Evolutionary conservation across 2,113 vertebrate species (phyloP).

Genomic region (Cynopterus brachyotis): DNA sequence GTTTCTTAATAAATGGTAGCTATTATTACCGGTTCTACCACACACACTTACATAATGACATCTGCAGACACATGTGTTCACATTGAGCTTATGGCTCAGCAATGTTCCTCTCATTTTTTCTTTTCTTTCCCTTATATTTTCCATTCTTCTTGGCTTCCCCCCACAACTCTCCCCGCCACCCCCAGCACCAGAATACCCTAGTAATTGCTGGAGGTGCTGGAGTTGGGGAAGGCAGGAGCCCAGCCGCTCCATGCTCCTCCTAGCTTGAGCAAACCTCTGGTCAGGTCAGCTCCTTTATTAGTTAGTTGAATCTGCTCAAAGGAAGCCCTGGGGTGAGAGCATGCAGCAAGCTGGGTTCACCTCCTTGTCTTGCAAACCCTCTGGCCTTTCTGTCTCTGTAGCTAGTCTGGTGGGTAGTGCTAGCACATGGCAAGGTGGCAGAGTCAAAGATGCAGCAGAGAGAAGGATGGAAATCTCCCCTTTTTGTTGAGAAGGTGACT

Average conservation of each 20-base stretch:
- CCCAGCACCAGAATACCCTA: not conserved
- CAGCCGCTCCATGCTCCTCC: not conserved
- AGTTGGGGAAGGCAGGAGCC: not conserved
- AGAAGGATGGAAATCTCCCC: fast-evolving
- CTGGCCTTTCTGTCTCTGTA: not conserved
- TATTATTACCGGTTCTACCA: not conserved
- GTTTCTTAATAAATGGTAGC: slow-evolving; percentile 6
- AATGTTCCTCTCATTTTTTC: not conserved
- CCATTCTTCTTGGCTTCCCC: fast-evolving
- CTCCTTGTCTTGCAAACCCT: not conserved
- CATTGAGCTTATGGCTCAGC: not conserved
- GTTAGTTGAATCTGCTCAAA: not conserved
- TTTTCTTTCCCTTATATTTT: not conserved
- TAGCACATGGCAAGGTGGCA: not conserved
- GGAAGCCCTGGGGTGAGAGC: not conserved
- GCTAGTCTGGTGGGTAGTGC: not conserved
- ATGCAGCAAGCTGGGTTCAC: fast-evolving
- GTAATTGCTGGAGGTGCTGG: not conserved
- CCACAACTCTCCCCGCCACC: no score
- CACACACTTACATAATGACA: not conserved
- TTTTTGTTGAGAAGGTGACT: not conserved
- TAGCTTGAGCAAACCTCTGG: not conserved
- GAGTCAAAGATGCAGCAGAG: fast-evolving
- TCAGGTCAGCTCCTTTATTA: no score
- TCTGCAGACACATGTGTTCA: not conserved